phyloP scores from a whole-genome alignment of 1,140 invertebrate genomes.

The Dinoponera quadriceps region DNA sequence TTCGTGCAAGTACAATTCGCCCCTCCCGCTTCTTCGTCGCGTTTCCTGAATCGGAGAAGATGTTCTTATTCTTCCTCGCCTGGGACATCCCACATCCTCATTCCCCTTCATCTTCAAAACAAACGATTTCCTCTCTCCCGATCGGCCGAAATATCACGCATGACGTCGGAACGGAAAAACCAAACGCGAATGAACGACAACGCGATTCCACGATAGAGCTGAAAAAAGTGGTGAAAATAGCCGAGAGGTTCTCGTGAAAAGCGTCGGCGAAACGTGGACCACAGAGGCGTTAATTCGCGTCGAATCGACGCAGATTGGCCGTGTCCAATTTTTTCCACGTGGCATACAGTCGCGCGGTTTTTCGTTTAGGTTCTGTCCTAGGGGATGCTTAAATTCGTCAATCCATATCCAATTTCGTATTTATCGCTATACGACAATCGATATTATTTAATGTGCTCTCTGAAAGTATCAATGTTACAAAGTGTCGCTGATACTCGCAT shows the following conservation, averaged over 20 bases:
- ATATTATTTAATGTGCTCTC: too few relatives aligned
- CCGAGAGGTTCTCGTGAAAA: slow-evolving; percentile 22
- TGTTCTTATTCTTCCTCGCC: slow-evolving; percentile 33
- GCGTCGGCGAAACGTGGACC: neutral
- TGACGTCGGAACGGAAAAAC: slow-evolving; percentile 21
- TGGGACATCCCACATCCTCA: neutral
- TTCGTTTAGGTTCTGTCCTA: neutral
- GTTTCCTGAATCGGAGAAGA: neutral
- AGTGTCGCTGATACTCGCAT: too few relatives aligned
- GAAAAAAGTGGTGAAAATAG: slow-evolving; percentile 30
- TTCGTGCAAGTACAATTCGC: slow-evolving; percentile 45
- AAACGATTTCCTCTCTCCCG: neutral
- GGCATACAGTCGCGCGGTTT: neutral
- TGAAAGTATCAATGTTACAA: too few relatives aligned
- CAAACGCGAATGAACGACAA: slow-evolving; percentile 34
- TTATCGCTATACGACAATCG: too few relatives aligned
- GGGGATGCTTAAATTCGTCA: neutral
- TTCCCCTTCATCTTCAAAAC: neutral
- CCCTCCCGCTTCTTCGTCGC: neutral
- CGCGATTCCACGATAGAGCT: neutral
- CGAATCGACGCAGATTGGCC: neutral
- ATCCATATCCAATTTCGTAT: neutral
- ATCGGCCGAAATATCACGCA: slow-evolving; percentile 44
- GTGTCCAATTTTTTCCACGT: neutral
- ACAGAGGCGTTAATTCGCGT: slow-evolving; percentile 26